These are phyloP conservation scores for Poecilia gillii DNA, from an alignment of 2,797 vertebrate genomes.

Conservation along the genomic window DNA sequence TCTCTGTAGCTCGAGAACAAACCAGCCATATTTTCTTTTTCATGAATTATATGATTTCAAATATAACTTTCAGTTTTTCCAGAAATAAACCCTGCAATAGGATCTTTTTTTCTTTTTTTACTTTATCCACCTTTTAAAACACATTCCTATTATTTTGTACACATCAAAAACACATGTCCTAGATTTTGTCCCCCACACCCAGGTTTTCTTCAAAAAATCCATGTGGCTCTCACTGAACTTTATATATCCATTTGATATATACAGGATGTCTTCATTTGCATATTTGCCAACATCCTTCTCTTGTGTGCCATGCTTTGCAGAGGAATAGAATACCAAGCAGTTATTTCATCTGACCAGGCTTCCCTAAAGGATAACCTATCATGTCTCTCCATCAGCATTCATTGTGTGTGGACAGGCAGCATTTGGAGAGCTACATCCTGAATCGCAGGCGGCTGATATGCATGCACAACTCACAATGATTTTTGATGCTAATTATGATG, in stretches of 20 bases:
- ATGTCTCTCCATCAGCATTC: conserved; percentile 69
- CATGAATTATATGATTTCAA: neutral
- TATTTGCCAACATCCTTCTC: conserved; percentile 61
- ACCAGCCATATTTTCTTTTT: too few relatives aligned
- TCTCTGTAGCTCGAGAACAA: neutral
- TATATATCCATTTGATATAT: conserved; percentile 48
- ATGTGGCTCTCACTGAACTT: conserved; percentile 45
- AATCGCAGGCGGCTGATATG: conserved; percentile 26
- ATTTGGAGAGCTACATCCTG: conserved; percentile 47
- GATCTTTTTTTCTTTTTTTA: neutral
- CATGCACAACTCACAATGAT: conserved; percentile 31
- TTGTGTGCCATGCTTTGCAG: conserved; percentile 61
- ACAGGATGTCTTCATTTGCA: conserved; percentile 64
- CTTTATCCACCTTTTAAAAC: neutral
- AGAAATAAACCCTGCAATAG: neutral
- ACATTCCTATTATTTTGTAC: neutral
- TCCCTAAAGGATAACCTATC: conserved; percentile 67
- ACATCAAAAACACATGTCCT: neutral
- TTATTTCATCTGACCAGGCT: conserved; percentile 61
- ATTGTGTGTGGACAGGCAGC: conserved; percentile 58
- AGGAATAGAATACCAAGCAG: conserved; percentile 72
- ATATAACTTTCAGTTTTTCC: neutral
- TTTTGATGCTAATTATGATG: conserved; percentile 57
- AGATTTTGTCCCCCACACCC: neutral
- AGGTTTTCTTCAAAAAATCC: conserved; percentile 18